Conservation (phyloP, 2,113 vertebrate species). For the Nasalis larvatus region DNA sequence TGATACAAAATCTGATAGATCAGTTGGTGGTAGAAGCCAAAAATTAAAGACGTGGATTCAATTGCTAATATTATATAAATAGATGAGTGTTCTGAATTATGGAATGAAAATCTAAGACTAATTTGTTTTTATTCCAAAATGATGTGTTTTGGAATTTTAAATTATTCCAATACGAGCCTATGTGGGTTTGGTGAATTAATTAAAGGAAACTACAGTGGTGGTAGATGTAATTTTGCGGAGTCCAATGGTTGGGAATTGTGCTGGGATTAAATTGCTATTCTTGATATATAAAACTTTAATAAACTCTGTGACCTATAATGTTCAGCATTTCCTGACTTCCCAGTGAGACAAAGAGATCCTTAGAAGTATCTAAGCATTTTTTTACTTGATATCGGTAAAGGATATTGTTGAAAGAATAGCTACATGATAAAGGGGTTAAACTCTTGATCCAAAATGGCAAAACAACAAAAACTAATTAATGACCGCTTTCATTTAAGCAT, state of each 20-base stretch:
- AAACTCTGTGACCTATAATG: background rate
- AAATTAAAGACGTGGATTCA: background rate
- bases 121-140: background rate
- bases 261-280: background rate
- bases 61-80: background rate
- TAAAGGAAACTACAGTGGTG: background rate
- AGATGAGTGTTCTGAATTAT: background rate
- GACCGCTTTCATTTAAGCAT: background rate
- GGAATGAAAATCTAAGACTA: background rate
- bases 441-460: background rate
- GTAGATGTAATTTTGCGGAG: background rate
- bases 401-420: background rate
- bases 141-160: background rate
- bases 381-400: background rate
- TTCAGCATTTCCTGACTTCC: background rate
- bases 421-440: background rate
- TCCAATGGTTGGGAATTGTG: rapidly evolving
- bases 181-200: background rate
- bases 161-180: background rate
- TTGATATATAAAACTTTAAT: background rate
- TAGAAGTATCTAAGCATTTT: background rate
- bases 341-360: background rate
- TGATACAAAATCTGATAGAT: background rate
- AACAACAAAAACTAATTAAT: background rate
- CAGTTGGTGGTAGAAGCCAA: background rate